These are phyloP conservation scores for Speoplatyrhinus poulsoni DNA, from an alignment of 2,113 vertebrate species.

Conservation along the genomic window DNA sequence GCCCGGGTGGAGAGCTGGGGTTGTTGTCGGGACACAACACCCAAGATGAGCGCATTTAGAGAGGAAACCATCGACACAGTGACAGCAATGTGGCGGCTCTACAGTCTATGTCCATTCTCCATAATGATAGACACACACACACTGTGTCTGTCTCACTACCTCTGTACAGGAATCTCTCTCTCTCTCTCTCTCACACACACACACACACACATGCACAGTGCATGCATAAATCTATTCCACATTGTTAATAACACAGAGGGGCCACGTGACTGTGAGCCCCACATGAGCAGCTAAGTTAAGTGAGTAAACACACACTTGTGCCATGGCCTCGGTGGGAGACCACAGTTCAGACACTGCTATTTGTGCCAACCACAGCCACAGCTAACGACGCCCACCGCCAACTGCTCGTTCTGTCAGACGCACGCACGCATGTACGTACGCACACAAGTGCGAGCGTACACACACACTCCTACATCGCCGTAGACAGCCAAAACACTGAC, in stretches of 20 bases:
- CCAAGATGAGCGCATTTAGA: too few species aligned
- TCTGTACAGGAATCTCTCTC: not conserved
- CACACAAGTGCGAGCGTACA: conserved; percentile 7
- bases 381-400: conserved; percentile 30
- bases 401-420: conserved; percentile 32
- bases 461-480: conserved; percentile 16
- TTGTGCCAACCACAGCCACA: conserved; percentile 49
- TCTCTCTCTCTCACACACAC: conserved; percentile 13
- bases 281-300: conserved; percentile 80
- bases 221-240: conserved; percentile 22
- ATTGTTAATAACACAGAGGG: conserved; percentile 66
- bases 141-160: too few species aligned
- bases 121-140: too few species aligned
- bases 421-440: conserved; percentile 35
- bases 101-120: too few species aligned
- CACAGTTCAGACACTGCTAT: conserved; percentile 53
- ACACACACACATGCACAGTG: not conserved
- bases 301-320: conserved; percentile 79
- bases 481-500: conserved; percentile 35
- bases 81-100: too few species aligned
- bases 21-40: too few species aligned
- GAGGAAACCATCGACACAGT: too few species aligned
- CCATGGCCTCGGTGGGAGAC: conserved; percentile 69
- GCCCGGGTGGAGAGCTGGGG: too few species aligned
- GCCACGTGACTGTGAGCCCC: conserved; percentile 62